Evolutionary conservation across 2,888 invertebrate species (phyloP), one percentile per base, ranked within the genome.

Genomic region (Tetramorium bicarinatum): DNA sequence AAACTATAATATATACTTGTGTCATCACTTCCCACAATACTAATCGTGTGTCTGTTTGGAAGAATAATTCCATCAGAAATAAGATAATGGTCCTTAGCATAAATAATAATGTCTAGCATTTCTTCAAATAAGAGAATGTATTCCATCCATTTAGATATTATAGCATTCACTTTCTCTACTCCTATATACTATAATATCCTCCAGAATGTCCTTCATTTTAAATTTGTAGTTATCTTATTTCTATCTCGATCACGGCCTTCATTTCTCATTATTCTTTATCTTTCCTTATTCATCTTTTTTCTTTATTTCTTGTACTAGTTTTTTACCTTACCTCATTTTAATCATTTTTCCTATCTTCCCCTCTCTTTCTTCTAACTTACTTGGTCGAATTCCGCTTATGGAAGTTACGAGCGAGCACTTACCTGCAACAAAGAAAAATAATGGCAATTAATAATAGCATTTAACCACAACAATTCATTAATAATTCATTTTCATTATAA

Each of bases 101-200:
- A 97, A 87, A 99, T 97, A 15, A 99, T 97, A 93, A 98, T 98
- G 93, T 99, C 99, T 83, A 99, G 94, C 99, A 99, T 99, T 64
- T 98, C 99, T 95, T 99, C 99, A 94, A 98, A 99, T 2, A 99
- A 95, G 59, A 99, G 95, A 94, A 99, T 99, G 94, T 99, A 99
- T 0, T 99, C 99, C 99, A 99, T 99, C 99, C 99, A 99, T 95
- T 99, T 99, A 0, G 99, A 99, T 3, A 99, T 97, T 89, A 99
- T 98, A 7, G 99, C 96, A 94, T 99, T 99, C 52, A 98, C 97
- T 95, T 97, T 97, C 80, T 97, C 96, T 54, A 96, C 95, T 0
- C 97, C 97, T 69, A 98, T 69, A 98, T 94, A 76, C 96, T 95
- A 6, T 95, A 6, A 97, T 97, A 89, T 98, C 97, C 95, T 99